Evolutionary conservation across 2,797 vertebrate genomes (phyloP), one percentile per base, ranked within the genome.

Genomic region (Centropyge bicolor): DNA sequence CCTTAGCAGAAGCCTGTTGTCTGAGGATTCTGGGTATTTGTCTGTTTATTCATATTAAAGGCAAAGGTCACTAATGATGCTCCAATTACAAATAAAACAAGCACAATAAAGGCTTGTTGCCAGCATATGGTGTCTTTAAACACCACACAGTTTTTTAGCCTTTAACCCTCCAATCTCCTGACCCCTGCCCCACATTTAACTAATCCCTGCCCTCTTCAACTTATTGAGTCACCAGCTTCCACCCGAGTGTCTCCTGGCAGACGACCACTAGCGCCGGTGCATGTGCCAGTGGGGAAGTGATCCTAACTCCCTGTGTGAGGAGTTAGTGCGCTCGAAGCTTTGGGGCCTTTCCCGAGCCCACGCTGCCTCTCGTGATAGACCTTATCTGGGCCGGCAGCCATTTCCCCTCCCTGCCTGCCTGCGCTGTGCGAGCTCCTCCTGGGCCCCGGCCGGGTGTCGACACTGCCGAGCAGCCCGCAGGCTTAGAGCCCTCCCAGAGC

Each of bases 371-470:
- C 31, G 72, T 90, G 95, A 96, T 95, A 94, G 91, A 94, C 92
- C 90, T 96, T 96, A 96, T 96, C 95, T 92, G 77, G 66, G 76
- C 86, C 8, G 70, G 84, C 96, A 96, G 94, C 91, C 85, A 92
- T 87, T 93, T 93, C 94, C 94, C 93, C 94, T 94, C 93, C 92
- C 93, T 75, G 62, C 92, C 92, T 74, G 61, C 91, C 69, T 71
- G 51, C 57, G 38, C 59, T 85, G 70, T 24, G 43, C 46, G 1
- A 36, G 69, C 80, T 76, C 75, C 71, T 81, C 69, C 72, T 45
- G 54, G 52, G 65, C 63, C 54, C 1, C 43, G 5, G 68, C 74
- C 24, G 27, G 64, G 81, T 83, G 82, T 82, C 59, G 16, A 76
- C 80, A 62, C 35, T 52, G 9, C 73, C 20, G 24, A 55, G 45